Evolutionary conservation across 1,140 invertebrate species (phyloP), one percentile per base, ranked within the genome.

Genomic region (Trypoxylus dichotomus): DNA sequence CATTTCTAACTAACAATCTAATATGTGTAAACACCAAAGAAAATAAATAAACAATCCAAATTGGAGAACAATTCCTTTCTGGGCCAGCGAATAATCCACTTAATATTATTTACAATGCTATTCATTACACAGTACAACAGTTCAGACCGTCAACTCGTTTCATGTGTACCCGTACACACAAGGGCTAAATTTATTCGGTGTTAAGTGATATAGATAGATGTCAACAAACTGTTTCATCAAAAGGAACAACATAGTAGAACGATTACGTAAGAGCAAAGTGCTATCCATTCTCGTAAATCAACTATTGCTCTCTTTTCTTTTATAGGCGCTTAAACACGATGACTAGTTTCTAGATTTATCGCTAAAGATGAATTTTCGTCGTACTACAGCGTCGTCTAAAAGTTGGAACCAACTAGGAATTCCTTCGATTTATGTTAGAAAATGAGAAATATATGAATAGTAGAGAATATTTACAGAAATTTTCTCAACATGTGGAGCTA

Each of bases 141-240:
- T 8, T 37, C 2, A 54, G 10, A 6, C 2, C 7, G 43, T 3
- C 43, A 6, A 19, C 6, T 54, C 13, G 43, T 47, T 47, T n/a
- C n/a, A n/a, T n/a, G 13, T n/a, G 19, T 15, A 15, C 19, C 6
- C 13, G 47, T 19, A 54, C 10, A 54, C 6, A 54, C n/a, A 54
- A 6, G 47, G 47, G 47, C 47, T 54, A 54, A 54, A n/a, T 54
- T 54, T 54, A 54, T 54, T 19, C 19, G 19, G 47, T 54, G 47
- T 54, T 54, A 54, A 54, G 47, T 54, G 47, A 54, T 54, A 54
- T 54, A 54, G 47, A 54, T 54, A 54, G 47, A 54, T 54, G 47
- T 54, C 47, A 54, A 54, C 47, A 54, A 54, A 54, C 47, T 54
- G 47, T 54, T 54, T 54, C 47, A 54, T 54, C 47, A 54, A 54